These are phyloP conservation scores for Papilio machaon DNA, from an alignment of 1,140 invertebrate genomes.

Conservation along the genomic window DNA sequence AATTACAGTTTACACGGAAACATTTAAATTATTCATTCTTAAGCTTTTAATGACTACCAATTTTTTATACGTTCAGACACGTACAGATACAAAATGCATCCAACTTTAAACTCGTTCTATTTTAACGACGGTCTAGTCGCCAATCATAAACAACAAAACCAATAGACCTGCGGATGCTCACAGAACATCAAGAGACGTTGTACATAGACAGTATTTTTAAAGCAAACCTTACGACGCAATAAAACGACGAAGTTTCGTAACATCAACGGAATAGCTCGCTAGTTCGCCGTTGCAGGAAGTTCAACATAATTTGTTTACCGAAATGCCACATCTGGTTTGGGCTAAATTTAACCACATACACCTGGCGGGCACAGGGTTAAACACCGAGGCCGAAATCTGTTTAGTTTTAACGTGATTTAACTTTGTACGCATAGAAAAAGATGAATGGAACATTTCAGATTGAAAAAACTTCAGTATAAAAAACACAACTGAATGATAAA, in stretches of 20 bases:
- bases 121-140: not conserved
- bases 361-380: slow-evolving; percentile 21
- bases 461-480: not conserved
- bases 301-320: slow-evolving; percentile 46
- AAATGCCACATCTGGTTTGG: slow-evolving; percentile 37
- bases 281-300: slow-evolving; percentile 43
- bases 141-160: not conserved
- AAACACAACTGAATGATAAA: not conserved
- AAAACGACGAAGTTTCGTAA: not conserved
- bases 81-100: too few species aligned
- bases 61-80: too few species aligned
- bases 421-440: not conserved
- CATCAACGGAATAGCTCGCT: not conserved
- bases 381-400: slow-evolving; percentile 21
- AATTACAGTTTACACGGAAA: slow-evolving; percentile 15
- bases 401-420: slow-evolving; percentile 11
- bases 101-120: not conserved
- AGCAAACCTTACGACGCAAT: not conserved
- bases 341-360: slow-evolving; percentile 48
- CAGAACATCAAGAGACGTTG: slow-evolving; percentile 15
- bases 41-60: not conserved
- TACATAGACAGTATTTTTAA: slow-evolving; percentile 15
- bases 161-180: not conserved
- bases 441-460: not conserved
- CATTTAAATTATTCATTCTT: not conserved